Conservation (phyloP, 2,888 invertebrate genomes). For the Barypeithes pellucidus region DNA sequence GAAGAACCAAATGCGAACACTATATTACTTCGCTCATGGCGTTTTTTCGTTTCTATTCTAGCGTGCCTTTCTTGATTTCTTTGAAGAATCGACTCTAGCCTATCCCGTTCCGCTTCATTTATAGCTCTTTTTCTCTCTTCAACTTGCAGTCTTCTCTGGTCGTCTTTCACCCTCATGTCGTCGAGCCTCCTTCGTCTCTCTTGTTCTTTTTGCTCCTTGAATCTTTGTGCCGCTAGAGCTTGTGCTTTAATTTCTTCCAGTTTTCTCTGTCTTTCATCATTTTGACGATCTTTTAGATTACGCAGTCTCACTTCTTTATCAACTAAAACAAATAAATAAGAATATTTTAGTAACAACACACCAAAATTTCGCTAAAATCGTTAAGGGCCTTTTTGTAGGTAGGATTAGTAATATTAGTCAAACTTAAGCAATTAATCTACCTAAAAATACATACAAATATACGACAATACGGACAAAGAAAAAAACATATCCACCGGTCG, state of each 20-base stretch:
- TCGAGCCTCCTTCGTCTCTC: constrained; percentile 88
- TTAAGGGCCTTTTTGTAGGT: too few species aligned
- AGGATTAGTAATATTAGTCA: background rate
- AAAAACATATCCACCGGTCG: constrained; percentile 33
- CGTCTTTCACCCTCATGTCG: constrained; percentile 85
- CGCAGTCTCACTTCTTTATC: constrained; percentile 80
- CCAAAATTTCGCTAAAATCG: background rate
- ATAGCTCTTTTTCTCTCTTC: constrained; percentile 93
- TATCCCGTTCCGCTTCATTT: constrained; percentile 89
- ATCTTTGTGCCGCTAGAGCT: constrained; percentile 90
- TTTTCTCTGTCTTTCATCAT: constrained; percentile 90
- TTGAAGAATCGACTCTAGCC: constrained; percentile 88
- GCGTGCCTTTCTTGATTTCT: constrained; percentile 77
- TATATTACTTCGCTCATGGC: constrained; percentile 82
- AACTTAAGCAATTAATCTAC: too few species aligned
- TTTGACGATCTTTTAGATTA: constrained; percentile 88
- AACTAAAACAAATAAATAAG: constrained; percentile 62
- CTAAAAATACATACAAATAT: constrained; percentile 22
- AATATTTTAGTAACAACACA: background rate
- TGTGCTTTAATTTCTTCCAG: constrained; percentile 92
- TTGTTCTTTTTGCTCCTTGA: constrained; percentile 91
- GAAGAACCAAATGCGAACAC: constrained; percentile 95
- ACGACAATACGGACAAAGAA: constrained; percentile 21
- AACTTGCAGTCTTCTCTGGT: constrained; percentile 80
- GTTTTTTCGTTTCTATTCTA: constrained; percentile 82